Conservation (phyloP, 2,888 invertebrate genomes). For the Microchrysa polita region DNA sequence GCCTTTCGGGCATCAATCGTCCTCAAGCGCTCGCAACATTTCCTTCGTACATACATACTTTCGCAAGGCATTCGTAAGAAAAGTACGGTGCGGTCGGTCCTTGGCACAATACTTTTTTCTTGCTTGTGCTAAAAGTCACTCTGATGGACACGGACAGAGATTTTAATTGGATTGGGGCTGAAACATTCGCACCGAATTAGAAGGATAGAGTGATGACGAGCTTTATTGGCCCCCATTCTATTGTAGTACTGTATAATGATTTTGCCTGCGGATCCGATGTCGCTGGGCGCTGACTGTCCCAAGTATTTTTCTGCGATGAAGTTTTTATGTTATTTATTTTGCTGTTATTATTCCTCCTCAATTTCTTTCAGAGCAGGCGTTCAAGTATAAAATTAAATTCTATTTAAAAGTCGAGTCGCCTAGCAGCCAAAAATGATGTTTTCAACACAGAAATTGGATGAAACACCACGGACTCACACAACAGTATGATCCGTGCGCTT, state of each 20-base stretch:
- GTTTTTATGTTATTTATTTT: no score
- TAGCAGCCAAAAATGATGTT: background rate
- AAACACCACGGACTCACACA: background rate
- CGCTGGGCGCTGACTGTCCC: background rate
- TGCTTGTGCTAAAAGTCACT: background rate
- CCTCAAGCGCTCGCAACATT: no score
- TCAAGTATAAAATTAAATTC: constrained; percentile 14
- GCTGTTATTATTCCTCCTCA: no score
- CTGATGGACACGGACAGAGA: background rate
- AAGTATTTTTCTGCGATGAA: no score
- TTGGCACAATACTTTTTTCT: background rate
- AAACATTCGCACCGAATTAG: constrained; percentile 2
- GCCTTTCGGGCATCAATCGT: no score
- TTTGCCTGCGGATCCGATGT: no score
- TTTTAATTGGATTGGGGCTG: constrained; percentile 7
- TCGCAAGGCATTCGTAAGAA: no score
- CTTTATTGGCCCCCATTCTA: background rate
- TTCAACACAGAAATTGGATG: background rate
- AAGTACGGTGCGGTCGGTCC: no score
- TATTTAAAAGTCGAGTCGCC: background rate
- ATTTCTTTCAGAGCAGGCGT: background rate
- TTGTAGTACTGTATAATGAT: no score
- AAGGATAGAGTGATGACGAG: background rate
- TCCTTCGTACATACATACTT: no score
- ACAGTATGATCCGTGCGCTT: background rate